These are phyloP conservation scores for Dione vanillae DNA, from an alignment of 2,888 invertebrate species.

Conservation along the genomic window DNA sequence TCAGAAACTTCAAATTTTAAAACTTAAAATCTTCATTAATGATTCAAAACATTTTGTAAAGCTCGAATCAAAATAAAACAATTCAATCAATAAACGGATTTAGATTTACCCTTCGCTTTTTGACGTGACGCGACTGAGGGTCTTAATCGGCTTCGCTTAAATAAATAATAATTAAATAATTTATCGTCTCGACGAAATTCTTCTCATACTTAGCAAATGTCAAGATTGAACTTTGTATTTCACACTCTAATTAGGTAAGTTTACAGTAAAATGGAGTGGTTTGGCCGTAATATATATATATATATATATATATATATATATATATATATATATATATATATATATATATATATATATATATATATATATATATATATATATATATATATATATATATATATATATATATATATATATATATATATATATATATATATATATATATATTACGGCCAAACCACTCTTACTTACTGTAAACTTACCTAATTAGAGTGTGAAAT, in stretches of 20 bases:
- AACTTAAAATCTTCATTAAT: conserved; percentile 4
- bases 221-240: background rate
- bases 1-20: too few relatives aligned
- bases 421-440: too few relatives aligned
- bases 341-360: too few relatives aligned
- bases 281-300: too few relatives aligned
- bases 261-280: background rate
- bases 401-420: too few relatives aligned
- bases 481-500: background rate
- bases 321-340: too few relatives aligned
- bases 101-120: conserved; percentile 6
- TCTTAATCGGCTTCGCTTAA: background rate
- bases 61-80: conserved; percentile 6
- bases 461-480: background rate
- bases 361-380: too few relatives aligned
- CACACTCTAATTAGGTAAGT: background rate
- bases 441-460: too few relatives aligned
- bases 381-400: too few relatives aligned
- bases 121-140: conserved; percentile 14
- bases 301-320: too few relatives aligned
- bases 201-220: background rate
- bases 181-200: conserved; percentile 2
- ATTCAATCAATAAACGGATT: conserved; percentile 8
- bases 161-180: conserved; percentile 23
- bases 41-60: background rate